These are phyloP conservation scores for Meganola albula DNA, from an alignment of 2,888 invertebrate species.

Conservation along the genomic window DNA sequence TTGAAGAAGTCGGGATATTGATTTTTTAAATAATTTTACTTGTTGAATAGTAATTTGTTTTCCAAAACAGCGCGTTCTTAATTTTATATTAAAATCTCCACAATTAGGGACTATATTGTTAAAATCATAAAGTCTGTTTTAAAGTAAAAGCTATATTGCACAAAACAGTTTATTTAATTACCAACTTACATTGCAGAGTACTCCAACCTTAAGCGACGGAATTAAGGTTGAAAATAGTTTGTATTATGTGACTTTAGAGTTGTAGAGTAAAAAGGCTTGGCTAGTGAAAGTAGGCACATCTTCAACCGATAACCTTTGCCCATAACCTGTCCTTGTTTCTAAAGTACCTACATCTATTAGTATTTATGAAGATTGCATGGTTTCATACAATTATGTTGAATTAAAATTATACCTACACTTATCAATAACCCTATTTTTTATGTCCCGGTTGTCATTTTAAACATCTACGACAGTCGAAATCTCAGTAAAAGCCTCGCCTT, in stretches of 20 bases:
- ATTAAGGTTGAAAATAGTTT: constrained; percentile 10
- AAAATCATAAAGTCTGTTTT: constrained; percentile 22
- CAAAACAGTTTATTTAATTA: constrained; percentile 32
- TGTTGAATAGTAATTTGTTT: constrained; percentile 20
- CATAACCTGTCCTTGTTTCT: constrained; percentile 61
- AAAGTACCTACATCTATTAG: constrained; percentile 60
- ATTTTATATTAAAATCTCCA: constrained; percentile 19
- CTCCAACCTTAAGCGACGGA: not conserved
- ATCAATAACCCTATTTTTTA: no score
- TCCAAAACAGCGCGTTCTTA: constrained; percentile 28
- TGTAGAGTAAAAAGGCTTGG: constrained; percentile 35
- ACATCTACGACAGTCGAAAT: no score
- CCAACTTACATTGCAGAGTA: constrained; percentile 16
- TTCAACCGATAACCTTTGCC: constrained; percentile 63
- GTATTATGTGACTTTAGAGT: constrained; percentile 1
- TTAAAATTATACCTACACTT: constrained; percentile 5
- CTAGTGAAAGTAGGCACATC: constrained; percentile 70
- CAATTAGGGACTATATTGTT: constrained; percentile 7
- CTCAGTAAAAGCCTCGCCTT: no score
- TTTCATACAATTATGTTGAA: constrained; percentile 18
- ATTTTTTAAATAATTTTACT: no score
- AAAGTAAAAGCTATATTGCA: constrained; percentile 27
- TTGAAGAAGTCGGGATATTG: no score
- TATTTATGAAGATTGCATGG: constrained; percentile 35
- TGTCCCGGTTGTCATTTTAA: no score